A percentile compares a stretch with the other conserved stretches of the same genome.
Conservation (phyloP, 2,888 invertebrate genomes). For the Coremacera marginata region DNA sequence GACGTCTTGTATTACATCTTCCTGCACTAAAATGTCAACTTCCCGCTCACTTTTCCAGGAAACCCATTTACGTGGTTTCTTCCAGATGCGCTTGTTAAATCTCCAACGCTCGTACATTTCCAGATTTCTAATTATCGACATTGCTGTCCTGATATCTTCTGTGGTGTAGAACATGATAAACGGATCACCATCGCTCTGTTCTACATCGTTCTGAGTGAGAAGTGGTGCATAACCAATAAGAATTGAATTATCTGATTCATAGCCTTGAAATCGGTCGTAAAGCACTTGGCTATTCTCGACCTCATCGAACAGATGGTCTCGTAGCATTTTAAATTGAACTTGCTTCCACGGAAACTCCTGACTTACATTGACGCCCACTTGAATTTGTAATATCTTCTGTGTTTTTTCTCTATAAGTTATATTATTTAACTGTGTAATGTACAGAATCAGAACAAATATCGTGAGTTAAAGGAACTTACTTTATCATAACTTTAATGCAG, state of each 20-base stretch:
- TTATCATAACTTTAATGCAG: constrained; percentile 58
- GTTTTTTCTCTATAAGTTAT: constrained; percentile 45
- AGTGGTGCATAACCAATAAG: constrained; percentile 79
- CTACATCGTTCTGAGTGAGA: constrained; percentile 70
- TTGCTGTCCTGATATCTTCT: constrained; percentile 68
- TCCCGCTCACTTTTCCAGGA: constrained; percentile 77
- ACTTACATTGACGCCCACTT: constrained; percentile 78
- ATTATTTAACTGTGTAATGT: not conserved
- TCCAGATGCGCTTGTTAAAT: constrained; percentile 73
- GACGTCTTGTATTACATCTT: constrained; percentile 72
- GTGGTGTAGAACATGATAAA: constrained; percentile 77
- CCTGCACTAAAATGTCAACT: constrained; percentile 72
- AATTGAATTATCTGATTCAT: constrained; percentile 67
- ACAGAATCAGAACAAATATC: not conserved
- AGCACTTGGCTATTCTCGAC: constrained; percentile 69
- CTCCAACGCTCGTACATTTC: constrained; percentile 68
- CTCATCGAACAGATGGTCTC: constrained; percentile 73
- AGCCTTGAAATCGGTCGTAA: constrained; percentile 67
- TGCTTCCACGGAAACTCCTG: constrained; percentile 82
- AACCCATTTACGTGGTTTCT: constrained; percentile 73
- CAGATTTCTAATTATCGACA: constrained; percentile 72
- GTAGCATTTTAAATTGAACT: constrained; percentile 74
- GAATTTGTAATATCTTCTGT: constrained; percentile 71
- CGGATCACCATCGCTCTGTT: constrained; percentile 75
- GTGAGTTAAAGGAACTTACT: constrained; percentile 47